These are phyloP conservation scores for Indicator indicator DNA, from an alignment of 2,113 vertebrate species.

Conservation along the genomic window DNA sequence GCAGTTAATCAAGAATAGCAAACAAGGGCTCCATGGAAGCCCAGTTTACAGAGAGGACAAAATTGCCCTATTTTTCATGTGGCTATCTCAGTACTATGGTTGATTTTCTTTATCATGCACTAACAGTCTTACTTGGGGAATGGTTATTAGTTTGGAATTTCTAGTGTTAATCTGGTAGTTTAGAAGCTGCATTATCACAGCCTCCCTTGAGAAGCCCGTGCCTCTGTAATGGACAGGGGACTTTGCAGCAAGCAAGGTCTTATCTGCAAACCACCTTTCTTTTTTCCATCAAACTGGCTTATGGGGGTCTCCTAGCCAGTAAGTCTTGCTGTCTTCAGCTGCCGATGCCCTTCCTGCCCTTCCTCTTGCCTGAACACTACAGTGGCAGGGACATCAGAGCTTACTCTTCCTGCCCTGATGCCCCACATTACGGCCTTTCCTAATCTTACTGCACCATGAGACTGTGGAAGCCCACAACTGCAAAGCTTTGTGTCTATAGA, in stretches of 20 bases:
- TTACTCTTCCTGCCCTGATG: not conserved
- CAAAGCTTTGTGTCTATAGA: not conserved
- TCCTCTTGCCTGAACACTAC: not conserved
- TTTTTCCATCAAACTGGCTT: not conserved
- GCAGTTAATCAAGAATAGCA: slow-evolving; percentile 69
- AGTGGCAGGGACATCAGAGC: not conserved
- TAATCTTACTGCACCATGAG: not conserved
- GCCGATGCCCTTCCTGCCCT: not conserved
- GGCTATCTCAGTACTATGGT: slow-evolving; percentile 50
- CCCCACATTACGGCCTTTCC: not conserved
- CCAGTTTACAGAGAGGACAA: slow-evolving; percentile 53
- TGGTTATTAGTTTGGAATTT: slow-evolving; percentile 60
- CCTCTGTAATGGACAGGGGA: not conserved
- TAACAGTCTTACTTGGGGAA: slow-evolving; percentile 44
- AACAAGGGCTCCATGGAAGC: slow-evolving; percentile 57
- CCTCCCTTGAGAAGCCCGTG: not conserved
- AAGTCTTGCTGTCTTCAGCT: not conserved
- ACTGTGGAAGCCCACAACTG: fast-evolving
- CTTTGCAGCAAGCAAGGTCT: not conserved
- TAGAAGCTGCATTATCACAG: slow-evolving; percentile 24
- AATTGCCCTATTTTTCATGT: slow-evolving; percentile 71
- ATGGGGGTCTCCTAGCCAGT: not conserved
- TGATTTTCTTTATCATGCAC: slow-evolving; percentile 59
- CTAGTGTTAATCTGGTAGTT: slow-evolving; percentile 46
- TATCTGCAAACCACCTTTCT: not conserved